phyloP scores from a whole-genome alignment of 1,140 invertebrate species.

The Augochlora pura region DNA sequence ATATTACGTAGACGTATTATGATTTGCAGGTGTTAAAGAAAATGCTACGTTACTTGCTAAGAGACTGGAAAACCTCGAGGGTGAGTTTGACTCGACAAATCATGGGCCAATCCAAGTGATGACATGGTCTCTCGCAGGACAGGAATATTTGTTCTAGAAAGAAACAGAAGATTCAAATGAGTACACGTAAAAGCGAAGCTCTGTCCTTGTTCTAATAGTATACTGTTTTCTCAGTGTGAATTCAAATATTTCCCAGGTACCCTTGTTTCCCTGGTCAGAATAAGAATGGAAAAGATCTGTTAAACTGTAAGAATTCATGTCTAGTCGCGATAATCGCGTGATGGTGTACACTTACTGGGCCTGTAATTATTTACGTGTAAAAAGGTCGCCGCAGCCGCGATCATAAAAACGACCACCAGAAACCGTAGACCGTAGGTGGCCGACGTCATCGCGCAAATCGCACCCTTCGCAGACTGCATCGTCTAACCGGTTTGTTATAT shows the following conservation, averaged over 20 bases:
- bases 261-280: neutral
- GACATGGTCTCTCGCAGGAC: conserved; percentile 87
- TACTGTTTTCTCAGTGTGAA: too few relatives aligned
- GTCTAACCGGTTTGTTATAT: conserved; percentile 60
- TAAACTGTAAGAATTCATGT: neutral
- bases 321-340: neutral
- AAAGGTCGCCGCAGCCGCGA: conserved; percentile 73
- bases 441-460: conserved; percentile 58
- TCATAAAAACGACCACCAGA: conserved; percentile 70
- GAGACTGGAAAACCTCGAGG: conserved; percentile 85
- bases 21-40: neutral
- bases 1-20: too few relatives aligned
- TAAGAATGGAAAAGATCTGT: neutral
- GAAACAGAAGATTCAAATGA: conserved; percentile 39
- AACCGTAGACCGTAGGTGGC: conserved; percentile 68
- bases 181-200: neutral
- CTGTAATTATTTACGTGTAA: conserved; percentile 76
- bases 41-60: conserved; percentile 81
- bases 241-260: neutral
- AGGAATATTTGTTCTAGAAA: conserved; percentile 86
- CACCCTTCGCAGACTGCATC: conserved; percentile 64
- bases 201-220: too few relatives aligned
- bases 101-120: conserved; percentile 89
- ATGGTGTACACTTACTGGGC: conserved; percentile 71
- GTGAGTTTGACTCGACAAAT: conserved; percentile 88